Evolutionary conservation across 2,113 vertebrate species (phyloP).

Genomic region (Benitochromis conjunctus): DNA sequence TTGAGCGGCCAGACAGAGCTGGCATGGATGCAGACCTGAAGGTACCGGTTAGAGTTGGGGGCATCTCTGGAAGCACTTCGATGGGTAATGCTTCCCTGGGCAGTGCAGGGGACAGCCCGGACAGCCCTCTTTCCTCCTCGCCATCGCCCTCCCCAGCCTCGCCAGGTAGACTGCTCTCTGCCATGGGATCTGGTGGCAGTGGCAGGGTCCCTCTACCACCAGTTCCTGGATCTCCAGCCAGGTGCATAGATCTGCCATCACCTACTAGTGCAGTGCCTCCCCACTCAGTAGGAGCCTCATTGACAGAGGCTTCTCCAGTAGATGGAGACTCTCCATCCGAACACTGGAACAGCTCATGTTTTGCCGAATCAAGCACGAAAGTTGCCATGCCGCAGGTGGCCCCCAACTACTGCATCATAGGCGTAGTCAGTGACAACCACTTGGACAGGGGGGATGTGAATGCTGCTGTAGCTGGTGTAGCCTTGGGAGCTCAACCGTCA

Average conservation of each 20-base stretch:
- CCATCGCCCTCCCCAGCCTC: slow-evolving; percentile 63
- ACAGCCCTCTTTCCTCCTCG: slow-evolving; percentile 70
- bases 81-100: slow-evolving; percentile 61
- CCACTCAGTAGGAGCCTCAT: slow-evolving; percentile 39
- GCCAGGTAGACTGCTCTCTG: slow-evolving; percentile 48
- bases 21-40: slow-evolving; percentile 78
- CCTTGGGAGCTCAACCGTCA: neutral
- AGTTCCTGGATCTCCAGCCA: slow-evolving; percentile 60
- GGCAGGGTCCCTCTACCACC: slow-evolving; percentile 60
- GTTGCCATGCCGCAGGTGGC: slow-evolving; percentile 62
- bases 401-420: slow-evolving; percentile 65
- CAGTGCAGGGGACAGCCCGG: slow-evolving; percentile 70
- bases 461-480: neutral
- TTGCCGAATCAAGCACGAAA: slow-evolving; percentile 52
- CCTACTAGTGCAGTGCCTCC: slow-evolving; percentile 35
- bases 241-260: slow-evolving; percentile 3
- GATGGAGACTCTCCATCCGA: slow-evolving; percentile 23
- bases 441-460: slow-evolving; percentile 18
- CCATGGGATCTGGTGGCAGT: slow-evolving; percentile 62
- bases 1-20: slow-evolving; percentile 65
- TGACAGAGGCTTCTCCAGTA: neutral
- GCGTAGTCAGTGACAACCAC: slow-evolving; percentile 54
- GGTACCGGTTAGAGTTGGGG: slow-evolving; percentile 51
- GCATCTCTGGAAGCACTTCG: slow-evolving; percentile 57
- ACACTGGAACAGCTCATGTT: slow-evolving; percentile 74